A percentile compares a stretch with the other conserved stretches of the same genome.
These are phyloP conservation scores for Trochalopteron elliotii DNA, from an alignment of 2,113 vertebrate genomes.

Conservation along the genomic window DNA sequence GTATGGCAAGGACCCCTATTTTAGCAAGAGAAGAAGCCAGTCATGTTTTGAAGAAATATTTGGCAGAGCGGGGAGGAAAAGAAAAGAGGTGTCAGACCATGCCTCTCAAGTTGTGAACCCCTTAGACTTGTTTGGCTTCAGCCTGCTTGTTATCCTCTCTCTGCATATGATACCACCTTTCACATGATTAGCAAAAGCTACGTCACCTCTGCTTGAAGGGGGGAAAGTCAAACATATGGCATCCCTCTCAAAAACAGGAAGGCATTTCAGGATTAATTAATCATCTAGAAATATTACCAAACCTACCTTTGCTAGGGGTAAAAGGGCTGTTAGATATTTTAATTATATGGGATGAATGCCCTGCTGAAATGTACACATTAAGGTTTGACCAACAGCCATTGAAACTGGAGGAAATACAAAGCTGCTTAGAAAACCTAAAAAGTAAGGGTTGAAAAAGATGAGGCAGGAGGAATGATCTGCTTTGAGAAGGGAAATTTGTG, in stretches of 20 bases:
- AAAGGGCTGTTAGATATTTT: not conserved
- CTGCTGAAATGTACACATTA: not conserved
- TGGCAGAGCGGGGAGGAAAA: not conserved
- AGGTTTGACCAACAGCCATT: not conserved
- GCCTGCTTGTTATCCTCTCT: slow-evolving; percentile 23
- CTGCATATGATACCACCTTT: slow-evolving; percentile 13
- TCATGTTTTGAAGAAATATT: slow-evolving; percentile 37
- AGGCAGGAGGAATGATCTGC: not conserved
- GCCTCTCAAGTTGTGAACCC: not conserved
- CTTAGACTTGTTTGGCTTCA: not conserved
- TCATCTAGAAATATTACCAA: not conserved
- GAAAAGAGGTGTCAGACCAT: not conserved
- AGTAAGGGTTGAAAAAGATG: not conserved
- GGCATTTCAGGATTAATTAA: not conserved
- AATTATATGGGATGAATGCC: not conserved
- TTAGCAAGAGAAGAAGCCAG: not conserved
- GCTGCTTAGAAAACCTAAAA: not conserved
- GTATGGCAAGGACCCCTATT: not conserved
- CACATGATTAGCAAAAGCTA: slow-evolving; percentile 11
- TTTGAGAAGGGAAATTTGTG: not conserved
- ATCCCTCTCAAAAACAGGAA: not conserved
- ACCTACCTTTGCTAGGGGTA: not conserved
- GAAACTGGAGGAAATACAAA: not conserved
- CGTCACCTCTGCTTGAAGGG: not conserved
- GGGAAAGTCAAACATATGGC: slow-evolving; percentile 20